Base-by-base conservation (phyloP, 37 sponge, comb jelly and placozoan species). In the Diacarnus erythraeanus region DNA sequence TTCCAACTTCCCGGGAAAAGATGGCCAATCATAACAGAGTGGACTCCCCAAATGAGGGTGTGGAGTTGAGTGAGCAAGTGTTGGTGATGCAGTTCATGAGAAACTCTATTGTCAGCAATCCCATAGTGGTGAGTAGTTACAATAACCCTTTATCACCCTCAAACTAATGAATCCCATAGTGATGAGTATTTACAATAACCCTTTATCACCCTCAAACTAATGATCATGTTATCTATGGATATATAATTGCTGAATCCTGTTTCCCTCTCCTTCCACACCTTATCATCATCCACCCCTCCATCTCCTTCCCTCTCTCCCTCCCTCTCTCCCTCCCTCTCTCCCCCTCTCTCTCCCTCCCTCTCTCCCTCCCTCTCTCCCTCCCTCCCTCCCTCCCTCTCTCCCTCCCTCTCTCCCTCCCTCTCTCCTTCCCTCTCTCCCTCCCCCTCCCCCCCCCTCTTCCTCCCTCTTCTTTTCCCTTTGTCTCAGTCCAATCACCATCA, bases 61-160 rank as follows among this genome's bases (percentile, higher is more conserved):
- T 42, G 20, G 41, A 57, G 25, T 31, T 33, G 0, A 71, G 51
- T 23, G 42, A 26, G 27, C 72, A 89, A 17, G 54, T 90, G 9
- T 18, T 90, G 0, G 88, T 91, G 33, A 80, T 88, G 77, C 27
- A 75, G 30, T 93, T 93, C 69, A 54, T 93, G 56, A 88, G 87
- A 72, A 93, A 80, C 71, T 67, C 93, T 22, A 88, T 85, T 9
- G 82, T 88, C 39, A 83, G 74, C 72, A 93, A 93, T 57, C 93
- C 93, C 17, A 81, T 82, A 33, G 74, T 69, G 17, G 93, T 93
- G 65, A 84, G 85, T 80, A 34, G 36, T 33, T 36, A n/a, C 33
- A 63, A 37, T 39, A 60, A 34, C 17, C 30, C 34, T 57, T 1
- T 8, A 29, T 30, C 27, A 51, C 27, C 25, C n/a, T n/a, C n/a